Evolutionary conservation across 1,140 invertebrate genomes (phyloP), one percentile per base, ranked within the genome.

Genomic region (Heliconius himera): DNA sequence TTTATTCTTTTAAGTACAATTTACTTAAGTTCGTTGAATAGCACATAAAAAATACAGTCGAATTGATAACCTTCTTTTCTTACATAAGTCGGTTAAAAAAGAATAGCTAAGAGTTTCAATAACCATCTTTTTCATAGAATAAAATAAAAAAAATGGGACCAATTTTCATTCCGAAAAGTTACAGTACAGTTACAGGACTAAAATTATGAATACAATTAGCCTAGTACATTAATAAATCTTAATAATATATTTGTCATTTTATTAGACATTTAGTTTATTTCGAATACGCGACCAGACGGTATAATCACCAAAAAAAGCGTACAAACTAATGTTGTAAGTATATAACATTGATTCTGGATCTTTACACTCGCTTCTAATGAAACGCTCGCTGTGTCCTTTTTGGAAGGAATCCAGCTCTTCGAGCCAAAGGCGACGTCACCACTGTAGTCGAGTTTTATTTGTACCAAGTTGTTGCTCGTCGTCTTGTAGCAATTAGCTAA

Each of bases 341-440:
- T 66, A 6, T 26, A 76, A 73, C 70, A 76, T 80, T 73, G 78
- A 80, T 80, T 80, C 70, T 46, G 20, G 36, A 80, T 70, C 79
- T 80, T 80, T 80, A 49, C 78, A 76, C 73, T 74, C 56, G 70
- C 38, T 71, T 51, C 72, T 82, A 78, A 82, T 78, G 73, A 78
- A 81, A 78, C 66, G 73, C 70, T 77, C 70, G 81, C 49, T 29
- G 46, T 49, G 70, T 82, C 70, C 70, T 82, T 79, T 74, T 79
- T 82, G 81, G 81, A 82, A 56, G 36, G 33, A 26, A 38, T 82
- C 81, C 81, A 82, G 73, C 79, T 38, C 29, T 29, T 41, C 76
- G 18, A 70, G 74, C 77, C 71, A 79, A 54, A 56, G 51, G 49
- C 74, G 81, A 70, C 56, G 71, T 73, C 49, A 54, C 56, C 51